Percentiles rank a stretch among this genome's conserved stretches.
phyloP scores from a whole-genome alignment of 2,113 vertebrate genomes.

The Carassius auratus region DNA sequence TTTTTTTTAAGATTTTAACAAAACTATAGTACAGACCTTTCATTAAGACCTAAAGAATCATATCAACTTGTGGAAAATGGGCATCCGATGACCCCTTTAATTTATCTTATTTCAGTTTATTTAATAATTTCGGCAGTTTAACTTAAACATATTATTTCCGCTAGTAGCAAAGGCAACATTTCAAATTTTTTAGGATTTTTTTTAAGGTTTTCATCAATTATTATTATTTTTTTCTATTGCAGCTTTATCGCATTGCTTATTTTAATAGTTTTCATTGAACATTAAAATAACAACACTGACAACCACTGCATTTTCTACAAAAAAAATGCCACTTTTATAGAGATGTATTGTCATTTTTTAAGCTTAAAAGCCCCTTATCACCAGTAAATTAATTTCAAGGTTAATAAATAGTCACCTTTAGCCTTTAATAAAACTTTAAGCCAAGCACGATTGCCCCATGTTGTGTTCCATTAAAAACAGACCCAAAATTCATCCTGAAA shows the following conservation, averaged over 20 bases:
- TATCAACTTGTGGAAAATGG: too few species aligned
- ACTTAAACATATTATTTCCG: neutral
- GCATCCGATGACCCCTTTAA: too few species aligned
- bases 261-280: neutral
- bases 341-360: neutral
- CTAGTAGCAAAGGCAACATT: neutral
- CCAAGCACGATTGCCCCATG: slow-evolving; percentile 15
- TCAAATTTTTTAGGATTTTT: neutral
- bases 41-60: too few species aligned
- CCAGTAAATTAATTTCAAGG: neutral
- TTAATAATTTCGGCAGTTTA: too few species aligned
- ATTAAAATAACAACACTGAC: neutral
- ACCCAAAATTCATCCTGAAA: slow-evolving; percentile 44
- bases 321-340: neutral
- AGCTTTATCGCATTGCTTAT: neutral
- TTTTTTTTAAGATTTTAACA: too few species aligned
- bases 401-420: neutral
- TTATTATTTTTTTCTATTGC: neutral
- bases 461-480: slow-evolving; percentile 49
- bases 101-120: too few species aligned
- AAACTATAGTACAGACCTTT: too few species aligned
- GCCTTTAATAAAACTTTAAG: slow-evolving; percentile 30
- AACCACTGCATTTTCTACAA: too few species aligned
- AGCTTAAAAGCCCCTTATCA: neutral
- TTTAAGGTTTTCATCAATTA: neutral